Evolutionary conservation across 64 coral and sea anemone genomes (phyloP), one percentile per base, ranked within the genome.

Genomic region (Platygyra sinensis): DNA sequence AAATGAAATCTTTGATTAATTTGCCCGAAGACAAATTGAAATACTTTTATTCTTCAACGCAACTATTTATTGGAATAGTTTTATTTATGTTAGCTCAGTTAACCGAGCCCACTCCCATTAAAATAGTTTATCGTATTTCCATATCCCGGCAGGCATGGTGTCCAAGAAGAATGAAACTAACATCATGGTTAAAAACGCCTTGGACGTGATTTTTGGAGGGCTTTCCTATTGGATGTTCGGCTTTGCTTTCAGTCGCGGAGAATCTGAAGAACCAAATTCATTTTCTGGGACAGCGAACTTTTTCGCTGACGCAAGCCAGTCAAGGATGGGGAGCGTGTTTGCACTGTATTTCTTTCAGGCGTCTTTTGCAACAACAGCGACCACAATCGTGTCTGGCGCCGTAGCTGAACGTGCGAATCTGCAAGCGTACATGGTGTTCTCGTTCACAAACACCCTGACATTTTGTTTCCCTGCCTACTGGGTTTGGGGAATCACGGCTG

Each of bases 111-210:
- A 46, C 42, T 0, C 52, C 7, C 54, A 16, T 57, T 9, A 27
- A 9, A 69, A n/a, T 10, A 0, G 0, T 0, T 69, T 25, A n/a
- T 24, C 25, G 22, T 69, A 27, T 10, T 27, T 27, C 65, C 24
- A 22, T 8, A 65, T 69, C 27, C 11, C 65, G 1, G 10, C 65
- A 69, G 94, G 94, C n/a, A 92, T 96, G 94, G 94, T 92, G 24
- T 96, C 94, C 16, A 69, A 90, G 46, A 96, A 96, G 80, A 91
- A 96, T 52, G 94, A 96, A 32, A 96, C 92, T 32, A 96, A 96
- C 31, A 96, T 96, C 51, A 71, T 96, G 54, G 94, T 96, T 0
- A 96, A 96, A 67, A 96, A 96, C 61, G 89, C 89, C 0, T 78
- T 91, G 30, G 94, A 96, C 76, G 94, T 96, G 1, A 78, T 96